Evolutionary conservation across 2,888 invertebrate genomes (phyloP), one percentile per base, ranked within the genome.

Genomic region (Chaetogeoica ovagalla): DNA sequence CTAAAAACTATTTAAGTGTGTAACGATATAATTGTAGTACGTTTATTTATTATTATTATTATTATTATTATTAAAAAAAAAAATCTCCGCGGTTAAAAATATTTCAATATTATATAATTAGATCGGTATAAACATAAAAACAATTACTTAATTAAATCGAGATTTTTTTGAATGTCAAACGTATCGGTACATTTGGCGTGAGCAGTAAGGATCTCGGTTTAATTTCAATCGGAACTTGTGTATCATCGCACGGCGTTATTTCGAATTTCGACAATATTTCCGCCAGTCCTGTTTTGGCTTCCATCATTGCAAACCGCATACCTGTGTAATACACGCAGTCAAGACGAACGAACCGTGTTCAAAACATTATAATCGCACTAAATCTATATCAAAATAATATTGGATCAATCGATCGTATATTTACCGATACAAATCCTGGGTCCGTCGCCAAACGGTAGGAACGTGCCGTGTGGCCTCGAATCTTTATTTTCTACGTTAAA

Each of bases 401-500:
- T n/a, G n/a, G 7, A 11, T 21, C 30, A 30, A 30, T 4, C 30
- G 30, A 30, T 30, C 30, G 1, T 55, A 69, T 69, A n/a, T 57
- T 82, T 83, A 86, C 87, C 87, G 62, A 87, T 83, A 83, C 87
- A 87, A 72, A 85, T 85, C 60, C 87, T 84, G 8, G 87, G 87
- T 17, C 87, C 87, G 73, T 86, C 86, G 15, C 87, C 87, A 81
- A 87, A 87, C 1, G 87, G 87, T 73, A 87, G 82, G 81, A 85
- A 87, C 73, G 88, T 87, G 82, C 87, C 88, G 0, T 87, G 87
- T 74, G 89, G 89, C 68, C 90, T 85, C 59, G 86, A 87, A 0
- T 87, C 86, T 82, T 89, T 89, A 76, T 87, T 88, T 82, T 87
- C 87, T n/a, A 88, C 88, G 63, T 85, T 86, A 84, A 90, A 90